These are phyloP conservation scores for Orientallactaga bullata DNA, from an alignment of 2,113 vertebrate genomes.

Conservation along the genomic window DNA sequence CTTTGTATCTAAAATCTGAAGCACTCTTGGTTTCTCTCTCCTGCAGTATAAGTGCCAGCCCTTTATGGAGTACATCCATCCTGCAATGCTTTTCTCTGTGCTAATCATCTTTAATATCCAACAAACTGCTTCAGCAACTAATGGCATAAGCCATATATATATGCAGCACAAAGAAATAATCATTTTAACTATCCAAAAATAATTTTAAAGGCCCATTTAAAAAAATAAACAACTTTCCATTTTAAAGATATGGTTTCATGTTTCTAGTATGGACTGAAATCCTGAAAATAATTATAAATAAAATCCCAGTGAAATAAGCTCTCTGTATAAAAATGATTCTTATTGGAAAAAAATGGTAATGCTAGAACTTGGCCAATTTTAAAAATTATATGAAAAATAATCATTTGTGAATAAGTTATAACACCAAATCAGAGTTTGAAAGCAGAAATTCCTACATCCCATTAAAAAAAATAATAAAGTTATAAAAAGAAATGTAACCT, in stretches of 20 bases:
- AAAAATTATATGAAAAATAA: background rate
- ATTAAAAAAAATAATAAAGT: background rate
- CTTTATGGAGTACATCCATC: background rate
- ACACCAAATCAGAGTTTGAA: background rate
- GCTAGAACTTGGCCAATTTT: conserved; percentile 42
- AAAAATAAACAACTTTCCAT: conserved; percentile 6
- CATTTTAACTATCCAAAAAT: conserved; percentile 3
- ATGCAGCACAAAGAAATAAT: background rate
- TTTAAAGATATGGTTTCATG: conserved; percentile 45
- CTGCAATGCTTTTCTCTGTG: background rate
- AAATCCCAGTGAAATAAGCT: conserved; percentile 23
- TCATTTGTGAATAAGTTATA: conserved; percentile 9
- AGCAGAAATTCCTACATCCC: background rate
- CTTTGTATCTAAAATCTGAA: conserved; percentile 43
- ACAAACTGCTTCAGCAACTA: background rate
- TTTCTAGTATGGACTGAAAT: background rate
- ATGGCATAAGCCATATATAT: background rate
- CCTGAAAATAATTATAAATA: conserved; percentile 35
- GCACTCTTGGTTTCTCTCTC: background rate
- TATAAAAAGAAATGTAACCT: background rate
- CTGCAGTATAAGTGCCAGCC: background rate
- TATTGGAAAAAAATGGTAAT: background rate
- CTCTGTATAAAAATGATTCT: background rate
- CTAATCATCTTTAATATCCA: conserved; percentile 10
- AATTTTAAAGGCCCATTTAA: background rate